A percentile compares a stretch with the other conserved stretches of the same genome.
Conservation (phyloP, 2,113 vertebrate species). For the Upupa epops region DNA sequence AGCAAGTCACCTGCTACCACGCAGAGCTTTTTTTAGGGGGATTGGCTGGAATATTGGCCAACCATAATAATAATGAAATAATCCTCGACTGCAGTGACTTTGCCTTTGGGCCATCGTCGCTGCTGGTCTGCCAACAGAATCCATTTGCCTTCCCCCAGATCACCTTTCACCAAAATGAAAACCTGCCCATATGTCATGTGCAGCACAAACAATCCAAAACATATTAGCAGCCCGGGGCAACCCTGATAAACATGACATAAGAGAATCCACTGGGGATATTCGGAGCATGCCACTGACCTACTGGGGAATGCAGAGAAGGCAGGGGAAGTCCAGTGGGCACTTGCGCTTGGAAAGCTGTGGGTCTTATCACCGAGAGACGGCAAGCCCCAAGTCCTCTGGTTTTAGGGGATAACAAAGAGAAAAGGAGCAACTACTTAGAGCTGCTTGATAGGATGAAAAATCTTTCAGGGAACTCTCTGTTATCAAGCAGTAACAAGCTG, state of each 20-base stretch:
- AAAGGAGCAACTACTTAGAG: background rate
- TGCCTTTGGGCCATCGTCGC: background rate
- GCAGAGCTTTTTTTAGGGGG: background rate
- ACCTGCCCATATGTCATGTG: slow-evolving; percentile 55
- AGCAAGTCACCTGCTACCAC: background rate
- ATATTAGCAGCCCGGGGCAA: slow-evolving; percentile 70
- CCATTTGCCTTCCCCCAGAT: slow-evolving; percentile 37
- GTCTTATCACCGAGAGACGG: background rate
- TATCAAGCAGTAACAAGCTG: background rate
- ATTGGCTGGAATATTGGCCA: background rate
- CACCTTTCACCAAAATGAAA: slow-evolving; percentile 63
- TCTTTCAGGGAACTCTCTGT: background rate
- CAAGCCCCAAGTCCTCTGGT: background rate
- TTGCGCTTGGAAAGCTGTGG: background rate
- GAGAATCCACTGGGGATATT: slow-evolving; percentile 65
- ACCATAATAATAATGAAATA: slow-evolving; percentile 16
- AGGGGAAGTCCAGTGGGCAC: slow-evolving; percentile 12
- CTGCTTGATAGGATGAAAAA: background rate
- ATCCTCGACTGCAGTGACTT: background rate
- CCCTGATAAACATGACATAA: slow-evolving; percentile 66
- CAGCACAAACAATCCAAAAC: slow-evolving; percentile 66
- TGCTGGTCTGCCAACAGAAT: background rate
- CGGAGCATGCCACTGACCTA: slow-evolving; percentile 63
- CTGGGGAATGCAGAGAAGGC: slow-evolving; percentile 57
- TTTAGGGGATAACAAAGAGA: background rate